Evolutionary conservation across 2,888 invertebrate genomes (phyloP).

Genomic region (Platycnemis pennipes): DNA sequence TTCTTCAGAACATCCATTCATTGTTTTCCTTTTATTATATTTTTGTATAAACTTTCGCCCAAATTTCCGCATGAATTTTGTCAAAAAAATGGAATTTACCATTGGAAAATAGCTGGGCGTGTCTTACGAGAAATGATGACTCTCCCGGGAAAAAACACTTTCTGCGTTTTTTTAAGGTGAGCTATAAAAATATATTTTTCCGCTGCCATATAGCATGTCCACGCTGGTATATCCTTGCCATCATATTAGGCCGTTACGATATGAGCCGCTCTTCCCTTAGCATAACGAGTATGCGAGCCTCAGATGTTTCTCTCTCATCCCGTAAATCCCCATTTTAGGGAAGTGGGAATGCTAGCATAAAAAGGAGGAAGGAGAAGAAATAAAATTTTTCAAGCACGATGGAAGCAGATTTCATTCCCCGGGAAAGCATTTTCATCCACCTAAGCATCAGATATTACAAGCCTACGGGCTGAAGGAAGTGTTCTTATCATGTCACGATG

Average conservation of each 20-base stretch:
- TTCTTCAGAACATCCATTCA: too few species aligned
- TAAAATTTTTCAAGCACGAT: neutral
- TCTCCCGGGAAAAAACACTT: neutral
- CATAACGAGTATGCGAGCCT: slow-evolving; percentile 30
- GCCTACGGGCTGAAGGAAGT: neutral
- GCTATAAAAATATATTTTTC: neutral
- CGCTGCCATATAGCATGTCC: neutral
- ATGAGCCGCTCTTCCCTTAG: neutral
- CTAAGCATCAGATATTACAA: neutral
- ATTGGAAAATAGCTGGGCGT: neutral
- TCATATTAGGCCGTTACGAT: neutral
- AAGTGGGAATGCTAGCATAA: neutral
- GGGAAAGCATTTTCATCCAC: neutral
- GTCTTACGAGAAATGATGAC: neutral
- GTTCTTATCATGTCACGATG: too few species aligned
- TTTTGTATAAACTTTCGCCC: too few species aligned
- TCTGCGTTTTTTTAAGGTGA: neutral
- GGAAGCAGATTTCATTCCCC: neutral
- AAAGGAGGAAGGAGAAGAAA: neutral
- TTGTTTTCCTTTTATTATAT: too few species aligned
- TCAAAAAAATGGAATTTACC: too few species aligned
- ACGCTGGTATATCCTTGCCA: neutral
- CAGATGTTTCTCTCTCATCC: slow-evolving; percentile 41
- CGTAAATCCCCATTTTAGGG: neutral
- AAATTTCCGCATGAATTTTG: too few species aligned